Evolutionary conservation across 1,140 invertebrate genomes (phyloP).

Genomic region (Drosophila willistoni): DNA sequence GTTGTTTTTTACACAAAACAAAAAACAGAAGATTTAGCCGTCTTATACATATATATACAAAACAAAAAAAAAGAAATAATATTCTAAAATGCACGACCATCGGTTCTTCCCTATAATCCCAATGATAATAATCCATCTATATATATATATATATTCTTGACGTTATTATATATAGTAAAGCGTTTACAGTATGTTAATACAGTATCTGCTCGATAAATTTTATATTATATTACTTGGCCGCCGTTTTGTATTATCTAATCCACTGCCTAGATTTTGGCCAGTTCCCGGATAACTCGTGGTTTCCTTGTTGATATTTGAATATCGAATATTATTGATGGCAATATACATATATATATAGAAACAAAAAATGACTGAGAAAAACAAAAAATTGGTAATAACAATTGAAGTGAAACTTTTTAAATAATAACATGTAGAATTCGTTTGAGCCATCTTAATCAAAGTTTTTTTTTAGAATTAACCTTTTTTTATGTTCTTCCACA

Average conservation of each 20-base stretch:
- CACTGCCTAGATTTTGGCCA: background rate
- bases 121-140: too few relatives aligned
- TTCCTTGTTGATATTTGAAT: constrained; percentile 8
- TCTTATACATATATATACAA: constrained; percentile 2
- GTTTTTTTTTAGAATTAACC: background rate
- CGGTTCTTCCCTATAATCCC: too few relatives aligned
- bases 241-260: background rate
- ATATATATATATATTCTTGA: background rate
- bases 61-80: background rate
- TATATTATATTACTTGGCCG: background rate
- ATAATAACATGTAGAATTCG: background rate
- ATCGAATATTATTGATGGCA: constrained; percentile 6
- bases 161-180: background rate
- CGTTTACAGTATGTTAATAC: background rate
- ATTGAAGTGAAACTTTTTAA: background rate
- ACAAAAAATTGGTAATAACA: background rate
- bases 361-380: background rate
- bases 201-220: background rate
- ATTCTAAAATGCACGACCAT: constrained; percentile 39
- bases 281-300: background rate
- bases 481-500: constrained; percentile 3
- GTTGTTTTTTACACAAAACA: constrained; percentile 8
- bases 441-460: constrained; percentile 10
- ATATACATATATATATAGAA: background rate
- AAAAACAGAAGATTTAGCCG: background rate